Conservation (phyloP, 2,113 vertebrate genomes). For the Colistium nudipinnis region DNA sequence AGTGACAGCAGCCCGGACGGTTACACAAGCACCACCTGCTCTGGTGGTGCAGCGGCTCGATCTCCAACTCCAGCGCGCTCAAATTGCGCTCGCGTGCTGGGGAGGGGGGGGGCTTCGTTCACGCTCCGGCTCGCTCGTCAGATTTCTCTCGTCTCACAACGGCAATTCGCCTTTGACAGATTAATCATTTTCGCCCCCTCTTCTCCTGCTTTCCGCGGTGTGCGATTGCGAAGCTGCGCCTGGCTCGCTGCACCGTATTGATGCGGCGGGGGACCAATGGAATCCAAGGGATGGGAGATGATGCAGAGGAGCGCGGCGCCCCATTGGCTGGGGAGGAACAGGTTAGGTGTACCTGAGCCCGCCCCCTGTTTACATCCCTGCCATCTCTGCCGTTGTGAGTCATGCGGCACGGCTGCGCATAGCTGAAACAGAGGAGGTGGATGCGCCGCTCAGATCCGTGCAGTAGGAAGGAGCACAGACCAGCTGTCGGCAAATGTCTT, state of each 20-base stretch:
- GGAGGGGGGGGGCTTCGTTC: constrained; percentile 8
- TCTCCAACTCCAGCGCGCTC: constrained; percentile 29
- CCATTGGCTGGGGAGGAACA: constrained; percentile 57
- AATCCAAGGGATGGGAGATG: not conserved
- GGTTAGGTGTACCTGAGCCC: constrained; percentile 69
- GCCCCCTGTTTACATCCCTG: constrained; percentile 79
- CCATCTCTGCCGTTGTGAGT: constrained; percentile 68
- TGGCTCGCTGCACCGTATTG: constrained; percentile 44
- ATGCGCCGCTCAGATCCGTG: constrained; percentile 52
- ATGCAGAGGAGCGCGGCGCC: not conserved
- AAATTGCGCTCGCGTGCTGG: constrained; percentile 11
- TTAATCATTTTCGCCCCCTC: constrained; percentile 66
- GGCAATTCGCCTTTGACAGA: constrained; percentile 74
- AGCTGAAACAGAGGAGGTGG: constrained; percentile 61
- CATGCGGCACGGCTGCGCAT: constrained; percentile 80
- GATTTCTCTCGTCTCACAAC: constrained; percentile 56
- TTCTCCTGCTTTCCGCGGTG: constrained; percentile 56
- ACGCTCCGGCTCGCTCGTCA: constrained; percentile 49
- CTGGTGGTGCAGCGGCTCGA: constrained; percentile 39
- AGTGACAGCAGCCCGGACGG: constrained; percentile 47
- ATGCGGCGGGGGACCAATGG: constrained; percentile 68
- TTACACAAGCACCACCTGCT: constrained; percentile 62
- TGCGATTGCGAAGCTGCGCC: constrained; percentile 61
- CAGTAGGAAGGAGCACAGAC: constrained; percentile 53
- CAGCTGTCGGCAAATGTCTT: constrained; percentile 30